phyloP scores from a whole-genome alignment of 1,140 invertebrate genomes.

The Scylla paramamosain region DNA sequence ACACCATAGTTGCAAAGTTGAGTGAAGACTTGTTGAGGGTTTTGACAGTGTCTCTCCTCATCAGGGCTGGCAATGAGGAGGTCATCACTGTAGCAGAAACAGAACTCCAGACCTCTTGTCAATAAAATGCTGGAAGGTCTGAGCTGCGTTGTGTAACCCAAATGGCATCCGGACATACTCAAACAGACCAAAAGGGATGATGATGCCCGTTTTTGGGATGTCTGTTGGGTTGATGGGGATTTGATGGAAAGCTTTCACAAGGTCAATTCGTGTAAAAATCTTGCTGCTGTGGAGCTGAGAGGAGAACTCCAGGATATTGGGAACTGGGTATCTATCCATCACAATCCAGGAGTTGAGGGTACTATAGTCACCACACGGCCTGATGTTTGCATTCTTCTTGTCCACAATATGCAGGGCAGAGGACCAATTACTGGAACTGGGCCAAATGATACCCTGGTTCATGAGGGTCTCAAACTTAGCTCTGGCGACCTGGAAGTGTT shows the following conservation, averaged over 20 bases:
- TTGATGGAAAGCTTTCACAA: slow-evolving; percentile 77
- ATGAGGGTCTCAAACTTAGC: no score
- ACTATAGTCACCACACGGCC: not conserved
- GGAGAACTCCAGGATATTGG: not conserved
- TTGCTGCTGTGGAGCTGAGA: not conserved
- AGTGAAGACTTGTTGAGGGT: not conserved
- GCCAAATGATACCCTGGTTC: no score
- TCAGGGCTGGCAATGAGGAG: slow-evolving; percentile 79
- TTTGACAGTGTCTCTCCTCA: not conserved
- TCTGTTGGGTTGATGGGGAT: slow-evolving; percentile 73
- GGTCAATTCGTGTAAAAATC: slow-evolving; percentile 60
- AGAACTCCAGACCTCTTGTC: slow-evolving; percentile 79
- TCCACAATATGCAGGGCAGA: no score
- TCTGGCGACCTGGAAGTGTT: no score
- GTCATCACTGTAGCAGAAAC: slow-evolving; percentile 80
- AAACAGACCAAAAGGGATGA: slow-evolving; percentile 79
- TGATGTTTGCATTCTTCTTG: not conserved
- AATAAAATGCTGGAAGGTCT: slow-evolving; percentile 80
- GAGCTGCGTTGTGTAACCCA: slow-evolving; percentile 80
- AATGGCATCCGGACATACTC: slow-evolving; percentile 80
- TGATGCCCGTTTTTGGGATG: slow-evolving; percentile 78
- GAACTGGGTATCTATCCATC: not conserved
- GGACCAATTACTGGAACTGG: no score
- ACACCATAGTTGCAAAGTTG: not conserved
- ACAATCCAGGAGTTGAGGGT: not conserved